phyloP scores from a whole-genome alignment of 2,888 invertebrate species.

The Agriopis marginaria region DNA sequence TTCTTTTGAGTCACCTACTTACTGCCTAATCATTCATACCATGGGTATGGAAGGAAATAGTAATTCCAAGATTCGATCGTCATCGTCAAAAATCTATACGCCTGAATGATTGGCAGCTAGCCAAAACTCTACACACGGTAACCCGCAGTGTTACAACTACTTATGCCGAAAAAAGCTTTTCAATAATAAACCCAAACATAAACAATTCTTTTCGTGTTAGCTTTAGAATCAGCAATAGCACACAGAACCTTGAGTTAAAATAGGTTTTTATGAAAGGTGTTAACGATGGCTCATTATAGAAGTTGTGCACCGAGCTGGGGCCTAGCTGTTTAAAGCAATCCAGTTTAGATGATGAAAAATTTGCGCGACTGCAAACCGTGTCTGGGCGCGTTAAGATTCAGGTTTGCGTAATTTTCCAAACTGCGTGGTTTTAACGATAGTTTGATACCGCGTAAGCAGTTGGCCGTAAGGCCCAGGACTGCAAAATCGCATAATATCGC shows the following conservation, averaged over 20 bases:
- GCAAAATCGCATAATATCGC: constrained; percentile 24
- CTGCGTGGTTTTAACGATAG: too few relatives aligned
- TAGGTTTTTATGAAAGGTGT: constrained; percentile 18
- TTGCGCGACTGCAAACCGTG: too few relatives aligned
- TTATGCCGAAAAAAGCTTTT: constrained; percentile 8
- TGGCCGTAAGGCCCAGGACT: too few relatives aligned
- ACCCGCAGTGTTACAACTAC: constrained; percentile 6
- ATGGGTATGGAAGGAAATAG: neutral
- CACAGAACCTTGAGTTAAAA: constrained; percentile 17
- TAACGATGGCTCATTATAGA: constrained; percentile 10
- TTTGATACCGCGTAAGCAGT: too few relatives aligned
- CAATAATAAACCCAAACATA: neutral
- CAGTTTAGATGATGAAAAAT: too few relatives aligned
- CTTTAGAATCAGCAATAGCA: constrained; percentile 5
- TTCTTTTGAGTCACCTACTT: neutral
- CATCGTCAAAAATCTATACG: constrained; percentile 54
- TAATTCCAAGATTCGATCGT: constrained; percentile 48
- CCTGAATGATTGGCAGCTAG: constrained; percentile 53
- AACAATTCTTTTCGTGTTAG: neutral
- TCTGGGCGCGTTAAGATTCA: too few relatives aligned
- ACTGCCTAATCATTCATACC: neutral
- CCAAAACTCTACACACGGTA: constrained; percentile 56
- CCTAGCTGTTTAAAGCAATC: too few relatives aligned
- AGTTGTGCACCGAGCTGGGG: neutral
- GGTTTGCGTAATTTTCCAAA: too few relatives aligned